Evolutionary conservation across 2,113 vertebrate genomes (phyloP).

Genomic region (Thalassoma bifasciatum): DNA sequence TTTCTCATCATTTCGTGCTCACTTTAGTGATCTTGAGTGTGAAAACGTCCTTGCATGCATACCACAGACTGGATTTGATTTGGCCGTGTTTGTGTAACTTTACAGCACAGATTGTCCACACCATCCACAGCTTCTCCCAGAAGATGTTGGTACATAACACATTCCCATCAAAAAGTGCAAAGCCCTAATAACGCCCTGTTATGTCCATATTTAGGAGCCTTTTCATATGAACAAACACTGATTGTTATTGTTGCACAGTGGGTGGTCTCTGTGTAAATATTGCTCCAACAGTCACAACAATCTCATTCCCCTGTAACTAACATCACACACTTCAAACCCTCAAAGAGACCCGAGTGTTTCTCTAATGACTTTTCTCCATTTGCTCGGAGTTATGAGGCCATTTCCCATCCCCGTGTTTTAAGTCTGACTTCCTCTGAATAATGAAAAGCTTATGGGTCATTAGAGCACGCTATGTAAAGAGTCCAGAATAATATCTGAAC

Average conservation of each 20-base stretch:
- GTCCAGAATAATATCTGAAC: slow-evolving; percentile 23
- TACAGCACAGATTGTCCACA: background rate
- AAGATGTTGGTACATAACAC: slow-evolving; percentile 2
- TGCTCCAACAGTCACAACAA: slow-evolving; percentile 56
- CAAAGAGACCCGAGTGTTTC: slow-evolving; percentile 28
- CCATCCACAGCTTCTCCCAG: slow-evolving; percentile 15
- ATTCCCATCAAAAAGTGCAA: slow-evolving; percentile 15
- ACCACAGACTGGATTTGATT: background rate
- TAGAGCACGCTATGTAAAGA: slow-evolving; percentile 2
- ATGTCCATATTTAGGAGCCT: slow-evolving; percentile 36
- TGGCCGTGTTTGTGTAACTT: background rate
- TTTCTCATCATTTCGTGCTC: background rate
- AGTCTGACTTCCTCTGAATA: slow-evolving; percentile 50
- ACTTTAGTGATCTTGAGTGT: background rate
- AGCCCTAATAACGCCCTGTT: slow-evolving; percentile 25
- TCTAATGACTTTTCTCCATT: slow-evolving; percentile 37
- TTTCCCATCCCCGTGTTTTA: slow-evolving; percentile 34
- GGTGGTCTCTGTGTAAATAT: slow-evolving; percentile 74
- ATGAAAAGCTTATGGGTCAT: slow-evolving; percentile 53
- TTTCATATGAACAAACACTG: slow-evolving; percentile 60
- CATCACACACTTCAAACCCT: slow-evolving; percentile 50
- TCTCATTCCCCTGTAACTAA: slow-evolving; percentile 41
- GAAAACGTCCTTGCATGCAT: background rate
- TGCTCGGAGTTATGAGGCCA: slow-evolving; percentile 11
- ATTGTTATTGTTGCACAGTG: slow-evolving; percentile 54